Base-by-base conservation (phyloP, 2,888 invertebrate species). In the Ischnura elegans region DNA sequence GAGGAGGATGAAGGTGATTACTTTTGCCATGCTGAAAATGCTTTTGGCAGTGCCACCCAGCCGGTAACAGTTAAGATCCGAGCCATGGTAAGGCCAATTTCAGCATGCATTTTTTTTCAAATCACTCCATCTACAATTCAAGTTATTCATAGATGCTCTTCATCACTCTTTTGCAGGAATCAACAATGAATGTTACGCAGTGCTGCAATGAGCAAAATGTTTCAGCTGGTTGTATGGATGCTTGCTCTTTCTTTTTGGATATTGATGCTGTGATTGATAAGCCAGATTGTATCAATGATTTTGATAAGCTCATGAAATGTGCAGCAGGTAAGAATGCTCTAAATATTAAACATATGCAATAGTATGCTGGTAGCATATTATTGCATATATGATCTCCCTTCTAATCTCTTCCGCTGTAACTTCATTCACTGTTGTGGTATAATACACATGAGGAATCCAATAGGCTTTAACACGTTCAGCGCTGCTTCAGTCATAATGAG, bases 201-300 rank as follows among this genome's bases (percentile, higher is more conserved):
- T 99, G 99, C 95, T 99, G 99, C 95, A 96, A 97, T n/a, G 97
- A 97, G 94, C 97, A 97, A 96, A 98, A 98, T 95, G 98, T 99
- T 0, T 97, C 98, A 0, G 96, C 97, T 0, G 95, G 97, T 0
- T 99, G 99, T 95, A 97, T 98, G 96, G 98, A 98, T 95, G 98
- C 98, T 36, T 99, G 98, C 96, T 97, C 97, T 94, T 98, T 98
- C 96, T 98, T 98, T 95, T 96, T 98, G 93, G 98, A 98, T 95
- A 98, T 98, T 95, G 98, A 98, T 95, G 97, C 97, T 93, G 98
- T 98, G 87, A 97, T 98, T 95, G 98, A 98, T 96, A 97, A 97
- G 87, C 98, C 98, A 0, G 97, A 98, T 95, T 98, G 98, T 95
- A 97, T 98, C 95, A 97, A 97, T 94, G 98, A 98, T 96, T 98